A percentile compares a stretch with the other conserved stretches of the same genome.
These are phyloP conservation scores for Hermaeophaga mercurialis DNA, from an alignment of 2,888 invertebrate species.

Conservation along the genomic window DNA sequence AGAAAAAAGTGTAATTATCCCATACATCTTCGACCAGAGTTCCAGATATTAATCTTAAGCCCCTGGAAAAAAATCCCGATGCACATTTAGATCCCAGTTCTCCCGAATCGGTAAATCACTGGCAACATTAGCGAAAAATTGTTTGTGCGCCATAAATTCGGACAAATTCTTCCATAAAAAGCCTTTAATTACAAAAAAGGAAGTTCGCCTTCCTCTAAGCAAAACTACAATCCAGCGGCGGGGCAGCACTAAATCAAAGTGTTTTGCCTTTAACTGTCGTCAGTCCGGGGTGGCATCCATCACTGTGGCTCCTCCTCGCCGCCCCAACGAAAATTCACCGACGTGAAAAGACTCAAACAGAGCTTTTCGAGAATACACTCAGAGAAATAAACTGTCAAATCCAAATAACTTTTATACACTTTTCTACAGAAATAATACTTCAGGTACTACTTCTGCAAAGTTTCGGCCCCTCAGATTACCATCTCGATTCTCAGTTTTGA, in stretches of 20 bases:
- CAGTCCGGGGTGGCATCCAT: constrained; percentile 56
- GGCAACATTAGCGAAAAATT: constrained; percentile 40
- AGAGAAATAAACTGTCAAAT: too few species aligned
- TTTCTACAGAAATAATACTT: too few species aligned
- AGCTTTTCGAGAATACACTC: constrained; percentile 13
- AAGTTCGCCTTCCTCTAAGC: constrained; percentile 56
- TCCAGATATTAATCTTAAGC: constrained; percentile 5
- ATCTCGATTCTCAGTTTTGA: too few species aligned
- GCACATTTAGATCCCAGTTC: constrained; percentile 20
- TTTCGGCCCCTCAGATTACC: too few species aligned
- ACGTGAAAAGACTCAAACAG: constrained; percentile 18
- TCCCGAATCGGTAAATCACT: constrained; percentile 34
- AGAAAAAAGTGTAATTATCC: too few species aligned
- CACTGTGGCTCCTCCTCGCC: constrained; percentile 54
- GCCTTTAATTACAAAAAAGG: constrained; percentile 57
- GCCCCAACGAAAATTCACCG: constrained; percentile 30
- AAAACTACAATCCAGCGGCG: constrained; percentile 49
- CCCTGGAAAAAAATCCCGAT: constrained; percentile 6
- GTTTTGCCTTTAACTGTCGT: constrained; percentile 60
- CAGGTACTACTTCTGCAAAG: too few species aligned
- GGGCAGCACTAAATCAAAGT: constrained; percentile 58
- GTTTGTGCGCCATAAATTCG: constrained; percentile 47
- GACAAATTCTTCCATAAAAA: constrained; percentile 49
- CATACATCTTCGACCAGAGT: too few species aligned
- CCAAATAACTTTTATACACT: too few species aligned